phyloP scores from a whole-genome alignment of 2,888 invertebrate species.

The Parochlus steinenii region DNA sequence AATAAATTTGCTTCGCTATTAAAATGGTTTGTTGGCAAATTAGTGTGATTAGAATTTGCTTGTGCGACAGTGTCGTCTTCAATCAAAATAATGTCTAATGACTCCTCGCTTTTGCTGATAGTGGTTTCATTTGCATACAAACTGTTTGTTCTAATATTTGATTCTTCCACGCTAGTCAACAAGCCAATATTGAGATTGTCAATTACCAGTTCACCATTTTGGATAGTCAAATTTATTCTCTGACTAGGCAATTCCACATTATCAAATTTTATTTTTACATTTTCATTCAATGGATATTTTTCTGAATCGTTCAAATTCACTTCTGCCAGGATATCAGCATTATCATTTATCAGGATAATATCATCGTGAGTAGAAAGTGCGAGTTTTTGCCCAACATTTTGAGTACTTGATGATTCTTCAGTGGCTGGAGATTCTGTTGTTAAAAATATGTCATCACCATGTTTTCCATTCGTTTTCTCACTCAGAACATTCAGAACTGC shows the following conservation, averaged over 20 bases:
- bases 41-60: too few relatives aligned
- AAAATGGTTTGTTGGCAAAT: too few relatives aligned
- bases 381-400: not conserved
- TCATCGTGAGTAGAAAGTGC: constrained; percentile 3
- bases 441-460: constrained; percentile 7
- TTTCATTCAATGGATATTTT: not conserved
- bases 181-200: constrained; percentile 9
- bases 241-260: constrained; percentile 10
- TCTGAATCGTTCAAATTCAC: constrained; percentile 9
- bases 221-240: constrained; percentile 8
- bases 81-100: constrained; percentile 9
- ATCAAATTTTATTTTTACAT: constrained; percentile 10
- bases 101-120: constrained; percentile 2
- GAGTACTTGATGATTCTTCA: not conserved
- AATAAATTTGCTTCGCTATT: too few relatives aligned
- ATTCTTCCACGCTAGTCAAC: constrained; percentile 5
- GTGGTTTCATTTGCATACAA: not conserved
- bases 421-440: constrained; percentile 3
- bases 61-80: constrained; percentile 10
- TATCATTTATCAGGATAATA: constrained; percentile 9
- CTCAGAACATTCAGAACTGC: not conserved
- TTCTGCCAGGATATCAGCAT: not conserved
- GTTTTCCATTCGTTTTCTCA: not conserved
- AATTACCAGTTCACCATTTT: constrained; percentile 11
- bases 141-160: not conserved